Percentiles rank a stretch among this genome's conserved stretches.
phyloP scores from a whole-genome alignment of 1,140 invertebrate species.

The Drosophila setifemur region DNA sequence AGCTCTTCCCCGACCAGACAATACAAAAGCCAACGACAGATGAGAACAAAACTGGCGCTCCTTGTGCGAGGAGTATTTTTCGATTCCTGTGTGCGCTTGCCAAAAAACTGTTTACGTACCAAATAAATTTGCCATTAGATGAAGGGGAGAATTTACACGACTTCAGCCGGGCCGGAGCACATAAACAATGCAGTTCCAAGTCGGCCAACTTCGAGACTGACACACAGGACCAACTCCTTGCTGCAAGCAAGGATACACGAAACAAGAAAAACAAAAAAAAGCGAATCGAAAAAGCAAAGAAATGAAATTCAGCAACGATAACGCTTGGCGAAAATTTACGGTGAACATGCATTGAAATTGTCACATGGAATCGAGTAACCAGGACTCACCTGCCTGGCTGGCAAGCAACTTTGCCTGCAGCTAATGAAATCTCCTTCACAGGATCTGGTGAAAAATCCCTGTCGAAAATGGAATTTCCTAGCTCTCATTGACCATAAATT shows the following conservation, averaged over 20 bases:
- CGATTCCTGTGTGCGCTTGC: conserved; percentile 16
- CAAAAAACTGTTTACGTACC: conserved; percentile 63
- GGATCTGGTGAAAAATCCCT: conserved; percentile 16
- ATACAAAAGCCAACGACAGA: conserved; percentile 16
- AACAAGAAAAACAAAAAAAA: neutral
- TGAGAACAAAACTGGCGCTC: conserved; percentile 2
- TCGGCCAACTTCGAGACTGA: conserved; percentile 62
- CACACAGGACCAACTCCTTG: conserved; percentile 33
- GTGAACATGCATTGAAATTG: conserved; percentile 76
- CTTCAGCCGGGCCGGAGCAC: conserved; percentile 33
- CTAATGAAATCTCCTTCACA: conserved; percentile 27
- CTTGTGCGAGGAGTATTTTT: neutral
- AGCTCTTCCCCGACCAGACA: conserved; percentile 4
- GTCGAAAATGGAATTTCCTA: conserved; percentile 36
- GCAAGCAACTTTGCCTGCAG: conserved; percentile 1
- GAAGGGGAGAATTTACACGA: conserved; percentile 46
- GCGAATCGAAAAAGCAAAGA: neutral
- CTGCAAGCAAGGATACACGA: neutral
- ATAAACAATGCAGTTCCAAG: conserved; percentile 76
- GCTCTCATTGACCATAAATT: conserved; percentile 66
- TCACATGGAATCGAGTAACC: conserved; percentile 47
- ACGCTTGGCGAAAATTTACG: conserved; percentile 74
- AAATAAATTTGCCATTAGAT: conserved; percentile 76
- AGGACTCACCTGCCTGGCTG: conserved; percentile 23
- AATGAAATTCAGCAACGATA: conserved; percentile 41